Percentiles rank a stretch among this genome's conserved stretches.
These are phyloP conservation scores for Ophioderma brevispina DNA, from an alignment of 35 echinoderm and acorn worm genomes.

Conservation along the genomic window DNA sequence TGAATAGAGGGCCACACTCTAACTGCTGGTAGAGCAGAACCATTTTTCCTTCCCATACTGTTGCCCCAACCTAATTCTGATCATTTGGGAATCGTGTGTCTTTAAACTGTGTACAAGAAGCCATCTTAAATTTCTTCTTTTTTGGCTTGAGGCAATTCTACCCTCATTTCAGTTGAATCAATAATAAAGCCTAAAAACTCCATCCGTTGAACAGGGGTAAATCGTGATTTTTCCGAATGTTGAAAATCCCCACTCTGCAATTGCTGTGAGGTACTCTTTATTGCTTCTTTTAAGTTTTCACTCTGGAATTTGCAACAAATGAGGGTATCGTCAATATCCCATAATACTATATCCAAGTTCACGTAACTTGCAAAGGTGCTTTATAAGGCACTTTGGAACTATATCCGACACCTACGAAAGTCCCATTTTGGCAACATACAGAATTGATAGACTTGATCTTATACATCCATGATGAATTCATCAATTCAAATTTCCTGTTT, in stretches of 20 bases:
- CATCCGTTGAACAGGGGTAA: slow-evolving; percentile 35
- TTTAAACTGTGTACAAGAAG: background rate
- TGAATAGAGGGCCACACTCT: slow-evolving; percentile 74
- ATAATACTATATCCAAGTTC: slow-evolving; percentile 43
- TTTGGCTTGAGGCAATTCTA: slow-evolving; percentile 52
- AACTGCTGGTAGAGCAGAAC: slow-evolving; percentile 64
- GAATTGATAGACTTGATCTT: slow-evolving; percentile 42
- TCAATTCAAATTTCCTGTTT: slow-evolving; percentile 54
- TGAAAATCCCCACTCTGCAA: slow-evolving; percentile 52
- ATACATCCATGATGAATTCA: slow-evolving; percentile 73
- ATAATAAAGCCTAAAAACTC: slow-evolving; percentile 72
- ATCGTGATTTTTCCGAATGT: slow-evolving; percentile 66
- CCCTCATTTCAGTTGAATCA: slow-evolving; percentile 40
- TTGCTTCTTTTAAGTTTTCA: background rate
- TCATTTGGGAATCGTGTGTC: background rate
- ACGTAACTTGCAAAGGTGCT: slow-evolving; percentile 53
- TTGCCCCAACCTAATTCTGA: slow-evolving; percentile 61
- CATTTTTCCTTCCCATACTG: slow-evolving; percentile 57
- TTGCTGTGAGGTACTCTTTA: background rate
- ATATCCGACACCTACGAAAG: slow-evolving; percentile 44
- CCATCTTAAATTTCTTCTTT: slow-evolving; percentile 39
- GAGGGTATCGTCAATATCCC: slow-evolving; percentile 62
- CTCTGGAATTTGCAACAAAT: slow-evolving; percentile 13
- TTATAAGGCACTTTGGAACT: slow-evolving; percentile 79
- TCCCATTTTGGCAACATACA: slow-evolving; percentile 62